These are phyloP conservation scores for Myanophis thanlyinensis DNA, from an alignment of 2,113 vertebrate genomes.

Conservation along the genomic window DNA sequence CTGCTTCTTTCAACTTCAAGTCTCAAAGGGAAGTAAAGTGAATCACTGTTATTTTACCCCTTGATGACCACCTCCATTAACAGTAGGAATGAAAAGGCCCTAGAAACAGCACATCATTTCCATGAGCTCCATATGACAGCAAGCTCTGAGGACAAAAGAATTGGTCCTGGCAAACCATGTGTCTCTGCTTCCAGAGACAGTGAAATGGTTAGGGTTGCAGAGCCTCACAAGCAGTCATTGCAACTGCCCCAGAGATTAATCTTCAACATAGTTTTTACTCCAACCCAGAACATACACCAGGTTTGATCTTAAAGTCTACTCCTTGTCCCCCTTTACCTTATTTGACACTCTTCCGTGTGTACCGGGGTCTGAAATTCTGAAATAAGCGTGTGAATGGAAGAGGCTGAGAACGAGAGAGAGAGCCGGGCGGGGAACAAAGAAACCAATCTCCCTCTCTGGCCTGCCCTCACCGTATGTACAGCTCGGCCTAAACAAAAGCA, in stretches of 20 bases:
- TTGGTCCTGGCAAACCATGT: conserved; percentile 28
- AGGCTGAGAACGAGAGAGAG: not conserved
- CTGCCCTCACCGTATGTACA: not conserved
- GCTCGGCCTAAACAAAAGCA: conserved; percentile 14
- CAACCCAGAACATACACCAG: not conserved
- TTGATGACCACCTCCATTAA: not conserved
- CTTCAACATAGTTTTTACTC: not conserved
- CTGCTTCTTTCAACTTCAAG: conserved; percentile 15
- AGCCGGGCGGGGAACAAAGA: conserved; percentile 9
- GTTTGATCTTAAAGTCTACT: not conserved
- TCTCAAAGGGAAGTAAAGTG: conserved; percentile 35
- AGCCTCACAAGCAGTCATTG: not conserved
- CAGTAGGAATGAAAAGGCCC: not conserved
- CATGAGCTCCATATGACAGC: not conserved
- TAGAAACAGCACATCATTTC: not conserved
- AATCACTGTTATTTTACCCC: not conserved
- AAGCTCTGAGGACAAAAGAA: conserved; percentile 30
- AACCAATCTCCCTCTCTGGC: not conserved
- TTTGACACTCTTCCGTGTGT: not conserved
- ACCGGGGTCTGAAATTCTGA: not conserved
- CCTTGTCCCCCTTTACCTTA: not conserved
- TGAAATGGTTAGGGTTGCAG: not conserved
- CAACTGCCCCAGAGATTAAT: not conserved
- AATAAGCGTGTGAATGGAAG: not conserved
- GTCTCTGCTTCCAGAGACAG: not conserved